These are phyloP conservation scores for Amazona vittata DNA, from an alignment of 2,113 vertebrate species.

Conservation along the genomic window DNA sequence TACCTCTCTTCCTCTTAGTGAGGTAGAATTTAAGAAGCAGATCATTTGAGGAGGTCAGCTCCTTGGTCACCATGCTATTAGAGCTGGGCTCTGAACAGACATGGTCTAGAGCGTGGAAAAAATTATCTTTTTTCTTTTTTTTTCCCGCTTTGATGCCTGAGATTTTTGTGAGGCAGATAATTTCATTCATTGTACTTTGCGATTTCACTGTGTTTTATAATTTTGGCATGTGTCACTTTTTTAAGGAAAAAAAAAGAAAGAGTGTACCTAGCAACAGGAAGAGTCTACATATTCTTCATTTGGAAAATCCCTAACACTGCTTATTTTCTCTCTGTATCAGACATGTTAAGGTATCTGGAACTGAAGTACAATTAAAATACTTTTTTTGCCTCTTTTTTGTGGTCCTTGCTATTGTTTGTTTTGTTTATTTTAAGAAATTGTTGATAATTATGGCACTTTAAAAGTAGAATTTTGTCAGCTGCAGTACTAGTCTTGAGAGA, in stretches of 20 bases:
- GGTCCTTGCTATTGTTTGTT: not conserved
- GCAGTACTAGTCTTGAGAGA: not conserved
- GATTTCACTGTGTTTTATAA: not conserved
- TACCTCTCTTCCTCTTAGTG: not conserved
- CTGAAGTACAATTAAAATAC: not conserved
- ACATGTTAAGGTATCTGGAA: not conserved
- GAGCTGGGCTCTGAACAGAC: not conserved
- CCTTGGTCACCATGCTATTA: not conserved
- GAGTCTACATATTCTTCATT: not conserved
- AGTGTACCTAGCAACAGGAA: not conserved
- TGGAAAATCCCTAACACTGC: not conserved
- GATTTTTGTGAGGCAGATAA: not conserved
- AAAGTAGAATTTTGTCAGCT: not conserved
- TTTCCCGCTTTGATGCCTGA: not conserved
- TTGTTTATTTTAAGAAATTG: not conserved
- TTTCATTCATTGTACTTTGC: not conserved
- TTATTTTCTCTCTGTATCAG: not conserved
- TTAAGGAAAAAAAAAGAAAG: not conserved
- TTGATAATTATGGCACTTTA: not conserved
- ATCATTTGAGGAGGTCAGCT: not conserved
- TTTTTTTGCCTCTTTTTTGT: not conserved
- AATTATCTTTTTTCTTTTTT: not conserved
- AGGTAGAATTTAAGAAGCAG: not conserved
- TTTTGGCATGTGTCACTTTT: not conserved
- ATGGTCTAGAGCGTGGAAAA: not conserved